Conservation (phyloP, 2,797 vertebrate species). For the Atherinosoma microstoma region DNA sequence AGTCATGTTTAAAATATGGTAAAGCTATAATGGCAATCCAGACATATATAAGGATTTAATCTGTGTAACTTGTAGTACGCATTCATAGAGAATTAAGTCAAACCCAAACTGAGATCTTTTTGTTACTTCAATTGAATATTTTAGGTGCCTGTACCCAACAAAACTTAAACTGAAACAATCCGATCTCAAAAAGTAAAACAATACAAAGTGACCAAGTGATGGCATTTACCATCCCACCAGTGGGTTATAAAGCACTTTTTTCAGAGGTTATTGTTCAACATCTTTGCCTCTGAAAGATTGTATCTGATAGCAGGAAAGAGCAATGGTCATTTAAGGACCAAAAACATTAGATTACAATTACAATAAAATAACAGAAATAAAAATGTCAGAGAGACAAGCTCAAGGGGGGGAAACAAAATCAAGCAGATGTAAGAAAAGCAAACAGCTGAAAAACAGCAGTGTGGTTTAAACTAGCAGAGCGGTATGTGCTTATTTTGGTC, state of each 20-base stretch:
- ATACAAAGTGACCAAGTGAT: background rate
- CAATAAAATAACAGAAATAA: constrained; percentile 4
- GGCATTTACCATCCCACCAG: background rate
- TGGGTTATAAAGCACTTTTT: background rate
- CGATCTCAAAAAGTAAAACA: background rate
- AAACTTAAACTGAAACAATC: background rate
- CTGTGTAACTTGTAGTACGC: background rate
- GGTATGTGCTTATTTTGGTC: constrained; percentile 56
- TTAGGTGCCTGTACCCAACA: background rate
- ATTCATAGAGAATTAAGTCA: background rate
- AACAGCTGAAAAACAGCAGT: constrained; percentile 39
- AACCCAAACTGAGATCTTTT: background rate
- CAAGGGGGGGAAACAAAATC: constrained; percentile 1
- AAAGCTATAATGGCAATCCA: background rate
- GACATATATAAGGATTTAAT: background rate
- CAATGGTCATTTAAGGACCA: background rate
- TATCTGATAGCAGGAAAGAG: background rate
- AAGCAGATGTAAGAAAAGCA: constrained; percentile 39
- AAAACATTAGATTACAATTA: constrained; percentile 1
- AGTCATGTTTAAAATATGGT: background rate
- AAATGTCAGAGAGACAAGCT: constrained; percentile 13
- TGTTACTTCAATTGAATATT: background rate
- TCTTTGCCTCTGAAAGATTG: background rate
- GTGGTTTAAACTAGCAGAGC: constrained; percentile 38
- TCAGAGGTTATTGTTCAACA: background rate